Conservation (phyloP, 2,797 vertebrate species). For the Neomorphus geoffroyi region DNA sequence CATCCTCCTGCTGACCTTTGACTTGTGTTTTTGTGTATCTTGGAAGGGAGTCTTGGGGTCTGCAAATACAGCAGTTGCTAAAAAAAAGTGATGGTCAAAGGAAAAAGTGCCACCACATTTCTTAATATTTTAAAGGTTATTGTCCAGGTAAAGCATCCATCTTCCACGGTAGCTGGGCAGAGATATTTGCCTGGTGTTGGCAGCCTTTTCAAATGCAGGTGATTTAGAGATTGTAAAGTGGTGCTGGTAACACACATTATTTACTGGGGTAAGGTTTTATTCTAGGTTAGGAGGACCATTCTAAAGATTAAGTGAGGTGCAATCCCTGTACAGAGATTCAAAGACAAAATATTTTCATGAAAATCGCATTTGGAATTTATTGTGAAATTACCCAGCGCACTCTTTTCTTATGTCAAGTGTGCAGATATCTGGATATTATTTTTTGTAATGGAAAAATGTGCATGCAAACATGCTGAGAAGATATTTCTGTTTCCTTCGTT, state of each 20-base stretch:
- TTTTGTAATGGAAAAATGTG: neutral
- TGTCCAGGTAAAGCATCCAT: neutral
- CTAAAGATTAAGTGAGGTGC: neutral
- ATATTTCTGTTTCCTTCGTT: neutral
- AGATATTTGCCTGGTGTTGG: neutral
- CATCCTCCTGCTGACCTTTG: constrained; percentile 68
- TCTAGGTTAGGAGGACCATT: neutral
- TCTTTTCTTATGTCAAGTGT: neutral
- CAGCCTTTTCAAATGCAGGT: neutral
- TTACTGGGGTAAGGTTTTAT: neutral
- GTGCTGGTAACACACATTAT: neutral
- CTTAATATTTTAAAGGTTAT: constrained; percentile 8
- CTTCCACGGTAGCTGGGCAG: neutral
- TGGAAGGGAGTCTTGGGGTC: constrained; percentile 61
- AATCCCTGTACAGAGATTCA: neutral
- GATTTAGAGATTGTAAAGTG: neutral
- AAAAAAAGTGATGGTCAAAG: constrained; percentile 46
- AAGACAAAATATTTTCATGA: no score
- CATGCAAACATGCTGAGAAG: neutral
- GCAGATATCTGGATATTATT: neutral
- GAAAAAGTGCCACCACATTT: neutral
- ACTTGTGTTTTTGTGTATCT: constrained; percentile 71
- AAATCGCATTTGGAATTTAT: neutral
- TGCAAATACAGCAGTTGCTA: constrained; percentile 59
- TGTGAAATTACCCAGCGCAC: neutral